Evolutionary conservation across 2,113 vertebrate genomes (phyloP), one percentile per base, ranked within the genome.

Genomic region (Nettapus auritus): DNA sequence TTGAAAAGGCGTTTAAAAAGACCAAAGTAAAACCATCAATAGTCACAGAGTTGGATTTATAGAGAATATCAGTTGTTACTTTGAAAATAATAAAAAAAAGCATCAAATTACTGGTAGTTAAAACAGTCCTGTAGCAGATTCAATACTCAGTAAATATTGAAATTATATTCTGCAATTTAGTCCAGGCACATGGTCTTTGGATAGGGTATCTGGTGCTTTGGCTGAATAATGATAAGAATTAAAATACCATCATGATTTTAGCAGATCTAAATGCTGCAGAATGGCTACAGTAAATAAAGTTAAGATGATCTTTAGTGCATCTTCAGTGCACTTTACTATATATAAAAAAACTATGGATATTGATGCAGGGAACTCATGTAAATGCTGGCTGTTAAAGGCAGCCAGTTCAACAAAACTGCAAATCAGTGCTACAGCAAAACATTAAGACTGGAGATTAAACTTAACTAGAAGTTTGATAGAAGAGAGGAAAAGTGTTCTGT

Each of bases 241-340:
- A 94, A 93, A 91, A 86, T 57, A 74, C 25, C n/a, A 26, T 34
- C n/a, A 86, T 0, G 0, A 91, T 86, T 92, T 85, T 46, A 89
- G 60, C 77, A 85, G 64, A 60, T 78, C 67, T 78, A 33, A 77
- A 81, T 69, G 84, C 52, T 62, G 42, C 67, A 69, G 74, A 66
- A 57, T 48, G 53, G 60, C 44, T 67, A 66, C 69, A 79, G 75
- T 74, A 96, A 94, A 95, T 83, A 93, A 89, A 86, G 44, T 62
- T 67, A 11, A 50, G 69, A 66, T 73, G 82, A 73, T 86, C 36
- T 75, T 90, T n/a, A n/a, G n/a, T n/a, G n/a, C n/a, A n/a, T n/a
- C n/a, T n/a, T 86, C 69, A 12, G 66, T 10, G 20, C 23, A 28
- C 76, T 93, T 80, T 93, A 90, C 90, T 85, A 8, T 69, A 13